phyloP scores from a whole-genome alignment of 2,113 vertebrate species.

The Mobula hypostoma region DNA sequence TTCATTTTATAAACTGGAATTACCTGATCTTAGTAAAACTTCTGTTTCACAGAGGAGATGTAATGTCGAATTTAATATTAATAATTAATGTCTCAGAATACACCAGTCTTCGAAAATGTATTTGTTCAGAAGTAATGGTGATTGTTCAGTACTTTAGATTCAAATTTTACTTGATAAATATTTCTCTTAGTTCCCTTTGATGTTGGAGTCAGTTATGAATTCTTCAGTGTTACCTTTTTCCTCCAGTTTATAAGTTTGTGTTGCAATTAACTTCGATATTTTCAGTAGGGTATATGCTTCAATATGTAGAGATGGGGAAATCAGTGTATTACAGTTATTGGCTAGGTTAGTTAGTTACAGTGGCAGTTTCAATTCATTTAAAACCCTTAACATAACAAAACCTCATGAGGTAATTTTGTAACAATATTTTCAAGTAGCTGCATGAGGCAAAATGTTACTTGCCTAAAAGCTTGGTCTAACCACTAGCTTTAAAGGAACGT shows the following conservation, averaged over 20 bases:
- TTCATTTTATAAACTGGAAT: no score
- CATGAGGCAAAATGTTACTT: no score
- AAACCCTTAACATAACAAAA: no score
- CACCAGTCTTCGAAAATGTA: neutral
- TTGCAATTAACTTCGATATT: neutral
- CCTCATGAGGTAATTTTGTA: no score
- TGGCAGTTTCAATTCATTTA: no score
- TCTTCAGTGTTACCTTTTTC: neutral
- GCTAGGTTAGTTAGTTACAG: no score
- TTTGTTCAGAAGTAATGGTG: neutral
- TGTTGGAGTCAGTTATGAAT: neutral
- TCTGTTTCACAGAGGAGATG: neutral
- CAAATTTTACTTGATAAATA: neutral
- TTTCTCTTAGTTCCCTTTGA: neutral
- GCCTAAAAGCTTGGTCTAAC: no score
- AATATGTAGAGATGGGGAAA: neutral
- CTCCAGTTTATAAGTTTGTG: neutral
- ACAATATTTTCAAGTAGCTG: no score
- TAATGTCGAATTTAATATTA: neutral
- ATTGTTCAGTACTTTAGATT: neutral
- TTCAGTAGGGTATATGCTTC: neutral
- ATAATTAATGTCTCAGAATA: neutral
- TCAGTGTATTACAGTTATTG: no score
- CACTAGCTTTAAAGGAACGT: no score
- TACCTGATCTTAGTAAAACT: neutral